Base-by-base conservation (phyloP, 2,888 invertebrate genomes). In the Drosophila incognita region DNA sequence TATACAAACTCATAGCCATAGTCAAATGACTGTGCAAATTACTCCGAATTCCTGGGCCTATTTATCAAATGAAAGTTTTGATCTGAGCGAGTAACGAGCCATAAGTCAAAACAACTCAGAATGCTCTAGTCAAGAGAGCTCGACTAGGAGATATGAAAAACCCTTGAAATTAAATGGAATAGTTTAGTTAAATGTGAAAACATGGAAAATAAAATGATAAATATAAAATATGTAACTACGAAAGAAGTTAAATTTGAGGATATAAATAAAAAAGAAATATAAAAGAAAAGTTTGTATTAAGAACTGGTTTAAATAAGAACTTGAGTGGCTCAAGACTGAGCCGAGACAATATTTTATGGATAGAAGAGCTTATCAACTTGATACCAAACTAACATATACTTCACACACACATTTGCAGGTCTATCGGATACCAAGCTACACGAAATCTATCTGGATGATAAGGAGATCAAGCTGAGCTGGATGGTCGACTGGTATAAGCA, bases 401-500 rank as follows among this genome's bases (percentile, higher is more conserved):
- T 42, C 21, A 7, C 1, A n/a, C n/a, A 40, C 10, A 13, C 5
- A 18, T 29, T 51, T 51, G 3, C 69, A 93, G 93, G 92, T 65
- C 86, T 93, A 8, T 91, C 93, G 29, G 92, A 93, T 57, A 93
- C 93, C 8, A 93, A 93, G 80, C 84, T 93, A 0, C 93, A 93
- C 78, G 93, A 92, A 66, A 87, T 93, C 65, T 89, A 90, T 67
- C 76, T 93, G 75, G 92, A 93, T 68, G 90, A 93, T 65, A 91
- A 92, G 76, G 92, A 93, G 80, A 92, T 93, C 68, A 93, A 93
- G 81, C 86, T 93, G 33, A 93, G 93, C 79, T 93, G 93, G 93
- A 91, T 93, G 90, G 93, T 93, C 3, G 93, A 93, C 79, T 93
- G 93, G 93, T 92, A 93, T 51, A 93, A 93, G 63, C 92, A 93